A percentile compares a stretch with the other conserved stretches of the same genome.
Evolutionary conservation across 1,140 invertebrate genomes (phyloP).

Genomic region (Trichonephila clavata): DNA sequence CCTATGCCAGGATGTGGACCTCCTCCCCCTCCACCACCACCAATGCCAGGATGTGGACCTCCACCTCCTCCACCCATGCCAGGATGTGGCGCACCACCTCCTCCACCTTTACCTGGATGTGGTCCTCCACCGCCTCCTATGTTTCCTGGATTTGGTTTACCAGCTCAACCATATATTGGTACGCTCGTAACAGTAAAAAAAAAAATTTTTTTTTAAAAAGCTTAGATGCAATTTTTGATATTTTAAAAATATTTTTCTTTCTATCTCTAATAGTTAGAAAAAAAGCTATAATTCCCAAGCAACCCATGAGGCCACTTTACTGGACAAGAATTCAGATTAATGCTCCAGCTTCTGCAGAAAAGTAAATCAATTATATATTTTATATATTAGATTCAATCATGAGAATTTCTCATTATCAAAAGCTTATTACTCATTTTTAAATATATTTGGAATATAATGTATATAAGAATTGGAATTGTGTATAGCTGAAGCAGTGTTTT

Average conservation of each 20-base stretch:
- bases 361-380: conserved; percentile 14
- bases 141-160: too few relatives aligned
- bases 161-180: conserved; percentile 51
- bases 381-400: background rate
- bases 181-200: background rate
- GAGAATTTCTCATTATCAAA: too few relatives aligned
- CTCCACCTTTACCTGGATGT: conserved; percentile 25
- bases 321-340: conserved; percentile 94
- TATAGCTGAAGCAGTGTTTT: too few relatives aligned
- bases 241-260: background rate
- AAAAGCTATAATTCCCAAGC: conserved; percentile 89
- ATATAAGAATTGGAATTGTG: too few relatives aligned
- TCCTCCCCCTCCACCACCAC: conserved; percentile 38
- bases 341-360: conserved; percentile 54
- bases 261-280: conserved; percentile 86
- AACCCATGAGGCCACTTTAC: conserved; percentile 96
- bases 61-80: conserved; percentile 16
- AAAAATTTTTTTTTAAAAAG: background rate
- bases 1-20: conserved; percentile 16
- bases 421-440: too few relatives aligned
- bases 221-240: background rate
- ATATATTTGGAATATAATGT: too few relatives aligned
- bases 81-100: background rate
- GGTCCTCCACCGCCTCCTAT: background rate
- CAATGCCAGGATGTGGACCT: conserved; percentile 26